Evolutionary conservation across 2,888 invertebrate genomes (phyloP), one percentile per base, ranked within the genome.

Genomic region (Lottia scabra): DNA sequence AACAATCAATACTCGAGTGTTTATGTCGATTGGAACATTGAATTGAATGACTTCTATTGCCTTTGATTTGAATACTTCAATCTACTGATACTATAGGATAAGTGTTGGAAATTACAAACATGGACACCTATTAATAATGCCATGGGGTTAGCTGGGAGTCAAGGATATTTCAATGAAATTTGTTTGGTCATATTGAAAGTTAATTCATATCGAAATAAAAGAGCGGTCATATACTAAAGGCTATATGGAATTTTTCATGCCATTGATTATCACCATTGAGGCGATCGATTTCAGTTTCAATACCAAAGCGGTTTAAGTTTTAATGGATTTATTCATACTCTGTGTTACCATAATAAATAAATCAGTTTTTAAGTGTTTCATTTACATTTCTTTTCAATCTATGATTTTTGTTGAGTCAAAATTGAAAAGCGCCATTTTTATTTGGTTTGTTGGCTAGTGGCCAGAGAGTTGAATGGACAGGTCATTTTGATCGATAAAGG

Each of bases 201-300:
- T 56, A n/a, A 56, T 23, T 56, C 56, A n/a, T 8, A 56, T 23
- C 2, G 13, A n/a, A 56, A n/a, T 19, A n/a, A 56, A 56, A 56
- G 56, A 23, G 23, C 56, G 56, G 56, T 23, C 19, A 23, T 23
- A 38, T 38, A 38, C 10, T 38, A 38, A 38, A 38, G 38, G 38
- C 38, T 38, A 38, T 38, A 38, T 2, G 56, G 56, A 56, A 56
- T 56, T 56, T 56, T 56, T 19, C 46, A 27, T 43, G 30, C 44
- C 65, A 62, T 65, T 70, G 30, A 65, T 70, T 38, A 38, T 64
- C 23, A 30, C 30, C 70, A 44, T 23, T 70, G 43, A 65, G 27
- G 62, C 70, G 70, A 62, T 56, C 43, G 43, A 48, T 70, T 70
- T 65, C 65, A 70, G 38, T 70, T 70, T 66, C 65, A 70, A 66